Percentiles rank a stretch among this genome's conserved stretches.
phyloP scores from a whole-genome alignment of 2,113 vertebrate genomes.

The Stictonetta naevosa region DNA sequence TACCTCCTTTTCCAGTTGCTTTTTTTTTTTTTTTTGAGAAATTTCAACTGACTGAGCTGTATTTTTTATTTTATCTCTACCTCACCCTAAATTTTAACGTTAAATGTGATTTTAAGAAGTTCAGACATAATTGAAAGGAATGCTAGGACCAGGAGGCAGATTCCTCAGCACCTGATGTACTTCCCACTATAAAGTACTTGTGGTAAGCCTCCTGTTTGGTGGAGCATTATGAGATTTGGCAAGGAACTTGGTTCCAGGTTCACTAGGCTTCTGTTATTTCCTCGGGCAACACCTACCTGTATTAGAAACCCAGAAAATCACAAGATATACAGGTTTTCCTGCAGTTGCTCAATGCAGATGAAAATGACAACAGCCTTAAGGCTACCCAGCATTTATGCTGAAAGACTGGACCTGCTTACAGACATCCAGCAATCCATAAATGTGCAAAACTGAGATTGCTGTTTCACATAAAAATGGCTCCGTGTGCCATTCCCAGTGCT shows the following conservation, averaged over 20 bases:
- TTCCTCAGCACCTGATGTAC: neutral
- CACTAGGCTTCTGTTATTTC: neutral
- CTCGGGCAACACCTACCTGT: neutral
- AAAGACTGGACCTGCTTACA: neutral
- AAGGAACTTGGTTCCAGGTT: neutral
- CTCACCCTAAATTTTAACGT: neutral
- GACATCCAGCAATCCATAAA: neutral
- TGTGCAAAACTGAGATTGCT: neutral
- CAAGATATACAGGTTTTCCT: neutral
- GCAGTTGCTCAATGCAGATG: neutral
- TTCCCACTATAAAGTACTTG: neutral
- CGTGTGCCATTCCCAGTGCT: neutral
- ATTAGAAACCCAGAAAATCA: neutral
- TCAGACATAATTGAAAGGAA: neutral
- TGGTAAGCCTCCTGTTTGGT: neutral
- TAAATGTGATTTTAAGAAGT: neutral
- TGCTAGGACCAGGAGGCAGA: neutral
- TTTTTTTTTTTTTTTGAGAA: neutral
- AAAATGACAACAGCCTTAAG: neutral
- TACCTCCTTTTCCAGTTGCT: neutral
- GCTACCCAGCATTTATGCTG: neutral
- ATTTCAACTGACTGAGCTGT: neutral
- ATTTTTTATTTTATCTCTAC: neutral
- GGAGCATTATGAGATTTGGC: neutral
- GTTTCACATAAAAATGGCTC: rapidly evolving